Conservation (phyloP, 2,113 vertebrate species). For the Cyanoramphus novaezelandiae region DNA sequence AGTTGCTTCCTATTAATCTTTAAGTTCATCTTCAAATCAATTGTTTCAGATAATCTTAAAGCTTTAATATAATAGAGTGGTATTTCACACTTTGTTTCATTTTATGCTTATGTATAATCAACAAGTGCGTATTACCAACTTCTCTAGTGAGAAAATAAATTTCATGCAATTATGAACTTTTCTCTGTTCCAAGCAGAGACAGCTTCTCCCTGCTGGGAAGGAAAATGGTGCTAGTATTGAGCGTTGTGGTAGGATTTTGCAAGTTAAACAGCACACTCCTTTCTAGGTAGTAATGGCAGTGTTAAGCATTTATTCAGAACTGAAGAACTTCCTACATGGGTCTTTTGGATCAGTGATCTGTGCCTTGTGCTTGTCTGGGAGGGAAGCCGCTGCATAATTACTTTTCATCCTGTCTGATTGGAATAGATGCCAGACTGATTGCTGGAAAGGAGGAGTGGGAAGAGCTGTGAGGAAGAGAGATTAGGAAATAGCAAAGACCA, state of each 20-base stretch:
- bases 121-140: neutral
- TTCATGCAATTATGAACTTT: neutral
- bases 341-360: neutral
- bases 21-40: neutral
- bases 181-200: neutral
- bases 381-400: neutral
- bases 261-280: neutral
- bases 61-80: neutral
- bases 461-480: neutral
- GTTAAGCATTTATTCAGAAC: neutral
- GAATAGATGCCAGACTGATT: neutral
- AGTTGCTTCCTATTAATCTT: neutral
- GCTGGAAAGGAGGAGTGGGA: neutral
- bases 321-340: neutral
- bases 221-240: neutral
- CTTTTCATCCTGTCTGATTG: rapidly evolving
- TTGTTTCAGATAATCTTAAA: neutral
- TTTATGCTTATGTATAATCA: neutral
- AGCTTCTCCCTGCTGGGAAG: neutral
- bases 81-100: neutral
- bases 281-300: neutral
- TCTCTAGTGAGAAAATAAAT: neutral
- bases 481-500: neutral
- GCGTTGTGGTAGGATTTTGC: neutral
- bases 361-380: neutral